Conservation (phyloP, 1,140 invertebrate genomes). For the Bombus breviceps region DNA sequence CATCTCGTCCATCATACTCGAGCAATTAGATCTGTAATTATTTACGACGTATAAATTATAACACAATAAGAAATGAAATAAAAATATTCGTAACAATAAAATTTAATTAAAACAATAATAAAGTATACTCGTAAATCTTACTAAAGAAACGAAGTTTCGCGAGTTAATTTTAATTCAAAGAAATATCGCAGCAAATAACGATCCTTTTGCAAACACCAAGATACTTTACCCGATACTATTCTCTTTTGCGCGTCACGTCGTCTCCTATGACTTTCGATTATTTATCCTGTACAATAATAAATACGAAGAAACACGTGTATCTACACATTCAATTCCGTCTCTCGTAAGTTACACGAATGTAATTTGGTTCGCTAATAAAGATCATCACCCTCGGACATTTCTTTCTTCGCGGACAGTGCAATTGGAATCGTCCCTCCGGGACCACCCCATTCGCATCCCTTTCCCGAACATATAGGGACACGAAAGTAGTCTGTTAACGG, state of each 20-base stretch:
- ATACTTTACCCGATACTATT: background rate
- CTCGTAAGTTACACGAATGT: conserved; percentile 4
- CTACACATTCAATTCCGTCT: conserved; percentile 2
- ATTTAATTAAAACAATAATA: background rate
- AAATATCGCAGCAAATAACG: background rate
- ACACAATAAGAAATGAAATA: background rate
- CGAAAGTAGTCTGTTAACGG: conserved; percentile 40
- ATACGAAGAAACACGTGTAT: background rate
- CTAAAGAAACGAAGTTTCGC: too few species aligned
- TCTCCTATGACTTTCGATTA: conserved; percentile 7
- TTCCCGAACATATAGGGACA: conserved; percentile 42
- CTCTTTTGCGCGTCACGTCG: background rate
- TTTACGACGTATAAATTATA: too few species aligned
- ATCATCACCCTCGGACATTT: conserved; percentile 4
- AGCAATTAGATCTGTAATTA: too few species aligned
- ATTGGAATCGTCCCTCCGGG: conserved; percentile 55
- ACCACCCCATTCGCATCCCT: background rate
- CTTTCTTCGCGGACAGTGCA: conserved; percentile 56
- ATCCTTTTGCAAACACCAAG: background rate
- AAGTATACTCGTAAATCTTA: background rate
- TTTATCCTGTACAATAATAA: conserved; percentile 19
- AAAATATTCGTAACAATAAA: background rate
- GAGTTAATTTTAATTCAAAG: background rate
- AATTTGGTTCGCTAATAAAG: conserved; percentile 56
- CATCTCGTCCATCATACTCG: too few species aligned